A percentile compares a stretch with the other conserved stretches of the same genome.
phyloP scores from a whole-genome alignment of 2,888 invertebrate genomes.

The Proisotoma minuta region DNA sequence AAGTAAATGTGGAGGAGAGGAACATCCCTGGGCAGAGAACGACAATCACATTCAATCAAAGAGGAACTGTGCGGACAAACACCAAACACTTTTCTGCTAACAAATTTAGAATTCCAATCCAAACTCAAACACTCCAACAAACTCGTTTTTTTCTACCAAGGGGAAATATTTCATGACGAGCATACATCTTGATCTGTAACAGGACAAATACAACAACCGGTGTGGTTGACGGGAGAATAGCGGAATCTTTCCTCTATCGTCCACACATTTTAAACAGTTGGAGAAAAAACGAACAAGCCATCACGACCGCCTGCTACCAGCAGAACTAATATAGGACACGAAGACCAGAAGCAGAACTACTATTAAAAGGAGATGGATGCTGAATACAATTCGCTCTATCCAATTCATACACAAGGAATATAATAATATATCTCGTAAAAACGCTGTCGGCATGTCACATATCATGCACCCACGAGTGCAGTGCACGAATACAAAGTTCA shows the following conservation, averaged over 20 bases:
- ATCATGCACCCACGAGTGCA: no score
- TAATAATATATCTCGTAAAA: no score
- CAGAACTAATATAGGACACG: background rate
- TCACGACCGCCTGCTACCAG: background rate
- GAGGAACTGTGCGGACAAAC: background rate
- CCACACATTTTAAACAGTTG: no score
- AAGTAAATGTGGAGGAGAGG: background rate
- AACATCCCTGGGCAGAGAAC: background rate
- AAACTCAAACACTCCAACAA: conserved; percentile 1
- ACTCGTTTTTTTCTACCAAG: background rate
- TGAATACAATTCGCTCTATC: background rate
- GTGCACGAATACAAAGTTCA: no score
- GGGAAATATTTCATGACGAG: background rate
- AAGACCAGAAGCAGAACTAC: background rate
- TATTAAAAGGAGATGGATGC: background rate
- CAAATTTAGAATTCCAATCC: background rate
- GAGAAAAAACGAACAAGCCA: background rate
- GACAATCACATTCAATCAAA: conserved; percentile 15
- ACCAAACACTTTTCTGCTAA: background rate
- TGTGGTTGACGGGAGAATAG: conserved; percentile 1
- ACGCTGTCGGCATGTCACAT: no score
- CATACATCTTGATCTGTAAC: conserved; percentile 1
- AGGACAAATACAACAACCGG: background rate
- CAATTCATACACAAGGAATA: no score
- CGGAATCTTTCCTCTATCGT: no score